Evolutionary conservation across 30 jellyfish, hydroid and myxozoan species (phyloP).

Genomic region (Pseudorhiza aurosa): DNA sequence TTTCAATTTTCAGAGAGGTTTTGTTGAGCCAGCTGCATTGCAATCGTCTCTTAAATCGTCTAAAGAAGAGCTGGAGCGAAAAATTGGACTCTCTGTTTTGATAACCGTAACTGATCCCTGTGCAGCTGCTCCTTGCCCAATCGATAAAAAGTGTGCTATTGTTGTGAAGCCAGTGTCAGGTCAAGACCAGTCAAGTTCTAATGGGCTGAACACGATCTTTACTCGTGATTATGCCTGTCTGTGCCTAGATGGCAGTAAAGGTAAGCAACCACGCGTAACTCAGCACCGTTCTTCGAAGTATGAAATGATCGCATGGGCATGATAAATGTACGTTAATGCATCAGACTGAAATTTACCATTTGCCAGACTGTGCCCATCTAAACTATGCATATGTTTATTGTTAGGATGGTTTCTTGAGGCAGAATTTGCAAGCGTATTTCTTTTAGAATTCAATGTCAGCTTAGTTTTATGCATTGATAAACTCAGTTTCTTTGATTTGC

Average conservation of each 20-base stretch:
- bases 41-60: slow-evolving; percentile 30
- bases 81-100: slow-evolving; percentile 43
- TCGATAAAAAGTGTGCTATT: slow-evolving; percentile 63
- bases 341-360: too few species aligned
- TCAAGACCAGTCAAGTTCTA: slow-evolving; percentile 2
- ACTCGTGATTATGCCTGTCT: slow-evolving; percentile 49
- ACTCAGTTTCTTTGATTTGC: too few species aligned
- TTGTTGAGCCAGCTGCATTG: slow-evolving; percentile 48
- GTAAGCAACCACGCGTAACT: too few species aligned
- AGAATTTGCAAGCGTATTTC: too few species aligned
- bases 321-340: too few species aligned
- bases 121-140: slow-evolving; percentile 72
- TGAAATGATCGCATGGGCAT: too few species aligned
- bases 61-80: slow-evolving; percentile 32
- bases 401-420: too few species aligned
- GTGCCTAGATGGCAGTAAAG: slow-evolving; percentile 76
- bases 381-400: too few species aligned
- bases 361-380: too few species aligned
- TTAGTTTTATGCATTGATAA: too few species aligned
- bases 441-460: too few species aligned
- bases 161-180: slow-evolving; percentile 56
- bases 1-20: slow-evolving; percentile 15
- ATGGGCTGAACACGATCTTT: slow-evolving; percentile 15
- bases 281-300: too few species aligned
- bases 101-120: slow-evolving; percentile 63